phyloP scores from a whole-genome alignment of 2,113 vertebrate genomes.

The Cervus canadensis region DNA sequence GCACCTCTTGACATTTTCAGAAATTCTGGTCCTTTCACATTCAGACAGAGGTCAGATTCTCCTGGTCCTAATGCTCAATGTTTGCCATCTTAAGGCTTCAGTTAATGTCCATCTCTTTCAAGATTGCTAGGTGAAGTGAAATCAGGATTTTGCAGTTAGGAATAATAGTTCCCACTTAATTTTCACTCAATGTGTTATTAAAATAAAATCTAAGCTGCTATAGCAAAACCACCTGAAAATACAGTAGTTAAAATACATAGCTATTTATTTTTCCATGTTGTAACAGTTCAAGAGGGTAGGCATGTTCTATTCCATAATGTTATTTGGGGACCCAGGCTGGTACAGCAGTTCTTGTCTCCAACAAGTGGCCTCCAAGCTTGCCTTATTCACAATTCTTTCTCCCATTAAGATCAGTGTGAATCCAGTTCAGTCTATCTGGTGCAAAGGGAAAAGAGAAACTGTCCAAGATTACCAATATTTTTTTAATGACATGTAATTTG shows the following conservation, averaged over 20 bases:
- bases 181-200: neutral
- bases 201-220: neutral
- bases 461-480: neutral
- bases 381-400: neutral
- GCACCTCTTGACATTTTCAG: neutral
- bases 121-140: constrained; percentile 15
- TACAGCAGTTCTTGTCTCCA: neutral
- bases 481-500: neutral
- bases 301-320: neutral
- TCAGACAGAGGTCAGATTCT: neutral
- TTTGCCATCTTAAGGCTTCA: neutral
- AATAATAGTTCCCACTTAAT: neutral
- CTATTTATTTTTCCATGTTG: neutral
- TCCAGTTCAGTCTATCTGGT: neutral
- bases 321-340: neutral
- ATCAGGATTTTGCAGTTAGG: neutral
- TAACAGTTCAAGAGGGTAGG: neutral
- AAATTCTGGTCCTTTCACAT: neutral
- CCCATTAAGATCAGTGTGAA: neutral
- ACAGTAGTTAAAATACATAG: neutral
- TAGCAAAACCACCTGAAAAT: neutral
- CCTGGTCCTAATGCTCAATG: neutral
- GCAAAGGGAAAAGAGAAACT: neutral
- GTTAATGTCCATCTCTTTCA: neutral
- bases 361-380: neutral